These are phyloP conservation scores for Dendroctonus valens DNA, from an alignment of 1,140 invertebrate genomes.

Conservation along the genomic window DNA sequence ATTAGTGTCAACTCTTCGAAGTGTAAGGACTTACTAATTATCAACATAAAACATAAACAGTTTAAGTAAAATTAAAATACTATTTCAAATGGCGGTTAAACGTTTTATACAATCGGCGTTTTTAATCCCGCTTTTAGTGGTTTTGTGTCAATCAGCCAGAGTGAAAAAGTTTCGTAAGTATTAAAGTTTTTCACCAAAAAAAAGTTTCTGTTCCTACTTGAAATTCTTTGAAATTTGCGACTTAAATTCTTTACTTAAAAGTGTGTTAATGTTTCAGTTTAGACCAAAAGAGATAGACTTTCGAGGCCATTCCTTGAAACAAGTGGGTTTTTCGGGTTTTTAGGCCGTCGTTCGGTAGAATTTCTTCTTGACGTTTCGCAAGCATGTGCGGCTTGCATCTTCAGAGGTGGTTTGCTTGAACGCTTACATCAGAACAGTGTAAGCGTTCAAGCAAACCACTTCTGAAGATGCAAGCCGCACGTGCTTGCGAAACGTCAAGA, in stretches of 20 bases:
- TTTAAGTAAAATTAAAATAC: not conserved
- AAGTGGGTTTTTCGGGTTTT: not conserved
- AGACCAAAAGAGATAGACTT: not conserved
- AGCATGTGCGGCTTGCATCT: no score
- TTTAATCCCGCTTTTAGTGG: not conserved
- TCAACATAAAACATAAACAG: not conserved
- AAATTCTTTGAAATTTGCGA: not conserved
- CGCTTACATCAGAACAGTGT: no score
- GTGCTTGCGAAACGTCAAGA: no score
- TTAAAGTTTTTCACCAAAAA: not conserved
- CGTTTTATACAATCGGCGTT: no score
- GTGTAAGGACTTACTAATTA: not conserved
- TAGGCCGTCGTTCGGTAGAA: not conserved
- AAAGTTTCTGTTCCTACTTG: not conserved
- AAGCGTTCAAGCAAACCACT: no score
- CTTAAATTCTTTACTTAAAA: not conserved
- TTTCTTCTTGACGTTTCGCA: not conserved
- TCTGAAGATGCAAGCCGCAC: no score
- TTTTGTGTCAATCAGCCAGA: slow-evolving; percentile 9
- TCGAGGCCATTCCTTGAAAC: not conserved
- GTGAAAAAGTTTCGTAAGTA: slow-evolving; percentile 24
- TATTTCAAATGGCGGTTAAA: no score
- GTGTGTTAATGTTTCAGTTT: not conserved
- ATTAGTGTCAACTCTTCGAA: not conserved
- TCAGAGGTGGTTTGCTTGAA: no score